Conservation (phyloP, 2,888 invertebrate species). For the Theretra japonica region DNA sequence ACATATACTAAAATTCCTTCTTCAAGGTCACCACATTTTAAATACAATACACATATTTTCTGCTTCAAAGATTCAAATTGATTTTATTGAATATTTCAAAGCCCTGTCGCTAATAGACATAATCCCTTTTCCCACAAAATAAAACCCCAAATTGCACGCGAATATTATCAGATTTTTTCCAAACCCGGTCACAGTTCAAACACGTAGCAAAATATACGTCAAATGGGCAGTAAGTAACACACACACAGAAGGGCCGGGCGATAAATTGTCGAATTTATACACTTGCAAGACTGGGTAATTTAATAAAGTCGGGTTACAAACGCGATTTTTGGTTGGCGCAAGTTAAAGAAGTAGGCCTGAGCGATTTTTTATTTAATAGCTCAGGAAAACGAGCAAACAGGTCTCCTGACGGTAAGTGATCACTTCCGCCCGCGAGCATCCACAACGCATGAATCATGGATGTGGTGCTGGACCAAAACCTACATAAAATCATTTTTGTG, state of each 20-base stretch:
- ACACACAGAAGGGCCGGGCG: slow-evolving; percentile 46
- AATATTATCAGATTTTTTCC: slow-evolving; percentile 25
- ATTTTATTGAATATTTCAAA: neutral
- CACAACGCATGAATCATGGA: too few species aligned
- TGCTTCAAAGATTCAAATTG: neutral
- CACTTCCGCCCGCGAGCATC: too few species aligned
- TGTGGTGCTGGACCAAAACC: too few species aligned
- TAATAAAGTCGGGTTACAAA: slow-evolving; percentile 62
- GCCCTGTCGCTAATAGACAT: neutral
- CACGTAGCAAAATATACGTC: slow-evolving; percentile 33
- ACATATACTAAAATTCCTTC: too few species aligned
- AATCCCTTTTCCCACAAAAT: neutral
- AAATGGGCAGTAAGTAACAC: slow-evolving; percentile 35
- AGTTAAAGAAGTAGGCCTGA: neutral
- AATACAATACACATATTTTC: neutral
- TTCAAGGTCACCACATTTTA: too few species aligned
- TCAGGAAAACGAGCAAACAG: too few species aligned
- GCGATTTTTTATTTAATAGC: neutral
- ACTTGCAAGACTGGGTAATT: slow-evolving; percentile 63
- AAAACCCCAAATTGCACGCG: neutral
- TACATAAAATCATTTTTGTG: neutral
- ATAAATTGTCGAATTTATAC: slow-evolving; percentile 71
- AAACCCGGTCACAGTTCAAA: slow-evolving; percentile 11
- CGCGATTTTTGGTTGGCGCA: slow-evolving; percentile 27
- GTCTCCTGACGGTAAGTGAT: too few species aligned